These are phyloP conservation scores for Galbula dea DNA, from an alignment of 2,113 vertebrate species.

Conservation along the genomic window DNA sequence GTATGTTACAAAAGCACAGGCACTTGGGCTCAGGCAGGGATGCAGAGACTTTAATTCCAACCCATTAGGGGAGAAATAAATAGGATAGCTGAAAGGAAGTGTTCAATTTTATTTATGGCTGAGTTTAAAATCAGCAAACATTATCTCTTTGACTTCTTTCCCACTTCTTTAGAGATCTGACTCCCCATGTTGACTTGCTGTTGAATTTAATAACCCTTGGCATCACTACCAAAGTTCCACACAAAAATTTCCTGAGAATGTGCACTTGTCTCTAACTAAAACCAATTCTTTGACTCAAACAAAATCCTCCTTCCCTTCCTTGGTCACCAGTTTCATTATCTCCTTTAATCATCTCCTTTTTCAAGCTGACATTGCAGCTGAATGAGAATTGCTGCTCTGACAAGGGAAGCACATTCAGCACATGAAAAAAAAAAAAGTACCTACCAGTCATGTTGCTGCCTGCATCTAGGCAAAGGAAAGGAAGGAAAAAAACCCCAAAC, in stretches of 20 bases:
- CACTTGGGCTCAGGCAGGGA: neutral
- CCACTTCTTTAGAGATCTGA: neutral
- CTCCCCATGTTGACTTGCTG: neutral
- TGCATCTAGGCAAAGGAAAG: neutral
- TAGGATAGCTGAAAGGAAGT: neutral
- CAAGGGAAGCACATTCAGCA: neutral
- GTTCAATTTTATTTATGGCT: constrained; percentile 4
- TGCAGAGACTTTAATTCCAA: neutral
- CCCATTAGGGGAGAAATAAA: neutral
- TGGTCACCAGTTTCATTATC: neutral
- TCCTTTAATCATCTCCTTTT: constrained; percentile 35
- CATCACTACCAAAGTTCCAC: neutral
- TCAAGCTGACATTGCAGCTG: neutral
- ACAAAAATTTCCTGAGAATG: neutral
- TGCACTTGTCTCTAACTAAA: constrained; percentile 1
- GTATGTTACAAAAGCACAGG: neutral
- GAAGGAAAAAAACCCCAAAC: neutral
- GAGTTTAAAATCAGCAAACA: constrained; percentile 1
- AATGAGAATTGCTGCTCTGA: constrained; percentile 31
- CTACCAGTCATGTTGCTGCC: neutral
- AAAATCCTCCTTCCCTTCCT: neutral
- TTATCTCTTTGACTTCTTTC: neutral
- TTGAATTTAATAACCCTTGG: constrained; percentile 1
- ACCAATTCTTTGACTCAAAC: neutral
- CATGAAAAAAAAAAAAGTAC: neutral